Base-by-base conservation (phyloP, 2,113 vertebrate species). In the Triplophysa siluroides region DNA sequence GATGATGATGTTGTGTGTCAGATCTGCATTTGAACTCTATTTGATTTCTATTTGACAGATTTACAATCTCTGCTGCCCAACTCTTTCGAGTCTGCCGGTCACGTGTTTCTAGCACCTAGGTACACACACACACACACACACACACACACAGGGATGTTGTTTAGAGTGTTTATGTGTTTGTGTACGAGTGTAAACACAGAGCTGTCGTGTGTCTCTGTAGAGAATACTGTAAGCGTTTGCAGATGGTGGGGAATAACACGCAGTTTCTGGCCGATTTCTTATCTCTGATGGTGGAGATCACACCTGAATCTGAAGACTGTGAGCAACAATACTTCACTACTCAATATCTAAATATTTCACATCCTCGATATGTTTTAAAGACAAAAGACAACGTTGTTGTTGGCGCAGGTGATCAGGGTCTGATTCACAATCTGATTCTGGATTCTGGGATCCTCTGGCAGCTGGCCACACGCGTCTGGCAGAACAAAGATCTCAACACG, bases 51-150 rank as follows among this genome's bases (percentile, higher is more conserved):
- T 92, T 38, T 92, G 87, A 16, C 93, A 99, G 97, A 99, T 94
- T 95, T 99, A 94, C 97, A 99, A 94, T 98, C 94, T 82, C 90
- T 99, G 94, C 93, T 98, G 88, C 97, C 96, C 85, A 96, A 94
- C 94, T 96, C 93, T 83, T 98, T 98, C 93, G 98, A 99, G 88
- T 95, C 96, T 84, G 94, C 95, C 79, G 98, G 97, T 89, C 98
- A 98, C 73, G 96, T 99, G 86, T 98, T 99, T 93, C 94, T 99
- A 92, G 98, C 98, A 87, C 98, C 97, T 83, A 98, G 98, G 97
- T 98, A 94, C 91, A 12, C 2, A 54, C 26, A 14, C 26, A n/a
- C 47, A 5, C 33, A 13, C 26, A 14, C 26, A 94, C 91, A 12
- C 2, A 54, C 26, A 14, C 26, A n/a, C 47, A 5, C 33, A 13